Evolutionary conservation across 2,888 invertebrate species (phyloP).

Genomic region (Protonemura montana): DNA sequence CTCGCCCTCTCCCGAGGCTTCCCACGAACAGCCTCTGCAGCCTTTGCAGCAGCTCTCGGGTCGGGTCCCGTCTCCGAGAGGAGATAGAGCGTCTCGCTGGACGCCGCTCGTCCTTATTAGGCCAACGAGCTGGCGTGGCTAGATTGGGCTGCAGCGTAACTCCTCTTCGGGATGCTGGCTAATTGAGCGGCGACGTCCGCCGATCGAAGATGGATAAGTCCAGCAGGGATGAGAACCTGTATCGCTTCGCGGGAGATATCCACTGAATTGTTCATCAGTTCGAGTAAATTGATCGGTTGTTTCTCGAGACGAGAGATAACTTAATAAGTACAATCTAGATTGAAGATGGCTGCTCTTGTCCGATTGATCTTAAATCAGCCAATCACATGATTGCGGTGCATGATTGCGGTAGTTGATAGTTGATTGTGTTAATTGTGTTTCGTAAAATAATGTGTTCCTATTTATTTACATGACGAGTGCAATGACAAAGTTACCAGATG

Average conservation of each 20-base stretch:
- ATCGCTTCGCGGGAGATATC: conserved; percentile 1
- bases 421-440: neutral
- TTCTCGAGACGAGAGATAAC: conserved; percentile 1
- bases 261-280: conserved; percentile 14
- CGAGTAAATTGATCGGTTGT: conserved; percentile 1
- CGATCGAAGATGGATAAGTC: neutral
- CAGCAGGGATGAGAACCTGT: conserved; percentile 13
- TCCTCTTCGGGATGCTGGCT: conserved; percentile 23
- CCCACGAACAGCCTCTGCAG: conserved; percentile 22
- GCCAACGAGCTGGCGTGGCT: conserved; percentile 9
- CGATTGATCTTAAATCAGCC: neutral
- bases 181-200: conserved; percentile 28
- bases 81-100: conserved; percentile 27
- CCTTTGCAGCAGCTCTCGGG: neutral
- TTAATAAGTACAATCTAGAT: conserved; percentile 21
- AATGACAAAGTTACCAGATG: conserved; percentile 48
- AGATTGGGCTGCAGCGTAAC: conserved; percentile 21
- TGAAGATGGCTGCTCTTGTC: neutral
- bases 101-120: conserved; percentile 30
- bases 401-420: neutral
- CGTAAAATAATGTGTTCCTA: conserved; percentile 48
- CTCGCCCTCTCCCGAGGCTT: conserved; percentile 39
- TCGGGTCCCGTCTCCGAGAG: neutral
- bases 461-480: conserved; percentile 46
- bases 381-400: neutral